A percentile compares a stretch with the other conserved stretches of the same genome.
Evolutionary conservation across 1,140 invertebrate species (phyloP).

Genomic region (Drosophila lini): DNA sequence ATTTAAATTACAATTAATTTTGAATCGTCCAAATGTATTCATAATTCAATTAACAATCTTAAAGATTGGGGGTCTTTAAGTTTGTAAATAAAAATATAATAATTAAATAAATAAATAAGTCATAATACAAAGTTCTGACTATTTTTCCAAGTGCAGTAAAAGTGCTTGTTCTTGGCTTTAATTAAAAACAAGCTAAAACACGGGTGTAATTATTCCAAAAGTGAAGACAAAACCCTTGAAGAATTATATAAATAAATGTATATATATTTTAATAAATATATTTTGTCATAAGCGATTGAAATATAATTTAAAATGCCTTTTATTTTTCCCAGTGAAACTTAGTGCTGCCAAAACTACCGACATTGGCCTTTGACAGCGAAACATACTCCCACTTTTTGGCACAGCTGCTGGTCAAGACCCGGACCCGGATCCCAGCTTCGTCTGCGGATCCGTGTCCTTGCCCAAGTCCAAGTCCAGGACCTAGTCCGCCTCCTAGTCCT

Average conservation of each 20-base stretch:
- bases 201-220: neutral
- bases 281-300: no score
- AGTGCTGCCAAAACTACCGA: conserved; percentile 13
- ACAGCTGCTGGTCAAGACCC: neutral
- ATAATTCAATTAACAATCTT: no score
- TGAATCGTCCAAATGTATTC: no score
- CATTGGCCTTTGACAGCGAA: conserved; percentile 22
- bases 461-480: neutral
- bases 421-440: neutral
- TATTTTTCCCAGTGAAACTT: conserved; percentile 4
- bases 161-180: no score
- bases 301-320: no score
- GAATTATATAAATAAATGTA: neutral
- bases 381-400: conserved; percentile 5
- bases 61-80: no score
- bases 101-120: neutral
- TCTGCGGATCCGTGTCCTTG: neutral
- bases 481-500: neutral
- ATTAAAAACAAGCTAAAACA: neutral
- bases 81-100: no score
- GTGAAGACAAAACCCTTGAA: neutral
- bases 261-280: neutral
- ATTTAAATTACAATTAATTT: no score
- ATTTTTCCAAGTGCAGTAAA: no score
- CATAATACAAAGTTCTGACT: no score